Evolutionary conservation across 2,888 invertebrate species (phyloP), one percentile per base, ranked within the genome.

Genomic region (Epirrhoe tristata): DNA sequence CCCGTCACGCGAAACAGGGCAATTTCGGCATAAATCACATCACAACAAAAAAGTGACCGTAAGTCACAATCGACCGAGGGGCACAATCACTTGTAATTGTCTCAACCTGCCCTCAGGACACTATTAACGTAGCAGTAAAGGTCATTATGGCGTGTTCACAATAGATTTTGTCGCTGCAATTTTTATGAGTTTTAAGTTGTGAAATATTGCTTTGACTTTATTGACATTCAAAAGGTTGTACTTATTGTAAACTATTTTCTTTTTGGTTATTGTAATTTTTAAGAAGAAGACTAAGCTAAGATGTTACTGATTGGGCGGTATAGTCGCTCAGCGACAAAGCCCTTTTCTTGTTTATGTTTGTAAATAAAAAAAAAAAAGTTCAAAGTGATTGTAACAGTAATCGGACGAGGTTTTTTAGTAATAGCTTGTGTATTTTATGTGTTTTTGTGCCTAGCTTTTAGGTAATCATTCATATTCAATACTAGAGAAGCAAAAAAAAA

Each of bases 11-110:
- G 61, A 84, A 84, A 75, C 77, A 79, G 79, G 83, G 50, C 70
- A 70, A 74, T 83, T 84, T 81, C 80, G 76, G 71, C 86, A 84
- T 86, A 87, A 82, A 82, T 84, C 85, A 86, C 83, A 76, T 8
- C 67, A 71, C 65, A 68, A 74, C 59, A 66, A 75, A 73, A 77
- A 79, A 78, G 39, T 36, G 32, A 48, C 58, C 51, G 56, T 66
- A 69, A 67, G 74, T 74, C 80, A 80, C 78, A 74, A 74, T 69
- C 78, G 86, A 83, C 90, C 85, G 77, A 80, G 78, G 84, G 88
- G 88, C 84, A 85, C 83, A 89, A 92, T 93, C 88, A 85, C 75
- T 69, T 75, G 85, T 88, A 88, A 91, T 91, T 87, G 88, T 87
- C 86, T 83, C 86, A 84, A 84, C 85, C 85, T 80, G 76, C 55